Percentiles rank a stretch among this genome's conserved stretches.
Conservation (phyloP, 2,113 vertebrate genomes). For the Chlamydotis undulata region DNA sequence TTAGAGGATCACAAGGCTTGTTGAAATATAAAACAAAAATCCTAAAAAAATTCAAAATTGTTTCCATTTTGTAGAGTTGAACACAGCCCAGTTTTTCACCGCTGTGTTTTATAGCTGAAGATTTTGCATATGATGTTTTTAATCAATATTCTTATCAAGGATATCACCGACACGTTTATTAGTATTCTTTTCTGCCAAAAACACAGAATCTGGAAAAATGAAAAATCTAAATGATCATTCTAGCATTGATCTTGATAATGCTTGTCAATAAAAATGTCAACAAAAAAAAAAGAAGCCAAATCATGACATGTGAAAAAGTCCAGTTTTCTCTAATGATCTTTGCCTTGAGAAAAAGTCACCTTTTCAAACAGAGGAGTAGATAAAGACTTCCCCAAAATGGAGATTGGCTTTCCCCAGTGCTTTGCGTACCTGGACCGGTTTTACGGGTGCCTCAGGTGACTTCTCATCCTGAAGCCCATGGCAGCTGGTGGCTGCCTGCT, state of each 20-base stretch:
- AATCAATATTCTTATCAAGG: conserved; percentile 31
- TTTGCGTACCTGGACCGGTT: neutral
- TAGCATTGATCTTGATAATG: neutral
- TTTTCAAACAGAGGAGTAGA: neutral
- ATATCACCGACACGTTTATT: conserved; percentile 7
- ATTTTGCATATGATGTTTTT: neutral
- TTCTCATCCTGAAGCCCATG: neutral
- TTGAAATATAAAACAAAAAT: conserved; percentile 46
- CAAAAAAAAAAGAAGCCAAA: neutral
- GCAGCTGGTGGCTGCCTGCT: neutral
- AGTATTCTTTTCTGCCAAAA: neutral
- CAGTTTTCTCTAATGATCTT: neutral
- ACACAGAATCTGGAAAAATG: neutral
- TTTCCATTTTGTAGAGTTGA: conserved; percentile 31
- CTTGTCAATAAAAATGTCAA: neutral
- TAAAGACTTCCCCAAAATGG: accelerated
- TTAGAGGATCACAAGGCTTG: conserved; percentile 19
- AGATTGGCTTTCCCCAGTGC: neutral
- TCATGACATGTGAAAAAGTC: neutral
- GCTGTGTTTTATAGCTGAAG: neutral
- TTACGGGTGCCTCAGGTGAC: neutral
- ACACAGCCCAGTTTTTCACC: neutral
- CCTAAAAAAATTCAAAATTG: conserved; percentile 9
- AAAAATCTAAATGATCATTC: neutral
- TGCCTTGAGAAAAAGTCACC: neutral